Evolutionary conservation across 2,888 invertebrate genomes (phyloP), one percentile per base, ranked within the genome.

Genomic region (Piscicola geometra): DNA sequence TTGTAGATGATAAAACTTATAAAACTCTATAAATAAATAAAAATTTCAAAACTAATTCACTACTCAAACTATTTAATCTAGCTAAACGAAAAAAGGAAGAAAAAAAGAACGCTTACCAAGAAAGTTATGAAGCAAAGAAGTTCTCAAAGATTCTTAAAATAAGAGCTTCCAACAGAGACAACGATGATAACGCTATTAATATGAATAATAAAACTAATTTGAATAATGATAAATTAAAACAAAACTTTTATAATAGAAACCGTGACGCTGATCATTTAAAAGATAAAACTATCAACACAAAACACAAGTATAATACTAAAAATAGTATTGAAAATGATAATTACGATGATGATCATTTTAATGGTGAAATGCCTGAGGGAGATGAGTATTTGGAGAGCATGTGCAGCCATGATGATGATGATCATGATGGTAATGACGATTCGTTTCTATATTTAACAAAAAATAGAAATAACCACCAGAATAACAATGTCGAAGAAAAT

Each of bases 311-410:
- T 5, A 25, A 56, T n/a, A 56, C 9, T 18, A 18, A 18, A 56
- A 47, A 69, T 36, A 69, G 36, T 36, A 33, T 36, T 69, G 69
- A 25, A 69, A 69, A 41, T 41, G 36, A 69, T 69, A 33, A 67
- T 9, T 25, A 12, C 32, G n/a, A 69, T 18, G 25, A 56, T 56
- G 25, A 25, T 56, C 3, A 25, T 56, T 5, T 5, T 56, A n/a
- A 56, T 18, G n/a, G 5, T 56, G 60, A 56, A 56, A 25, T 18
- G n/a, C 3, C 9, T 56, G 60, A 56, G n/a, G 25, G n/a, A 15
- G 60, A 56, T 56, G 60, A 25, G 9, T 47, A 15, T 15, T 47
- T 47, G 50, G 21, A 47, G 50, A 47, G 50, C n/a, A n/a, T n/a
- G n/a, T n/a, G n/a, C n/a, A n/a, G n/a, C n/a, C n/a, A n/a, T 15